Evolutionary conservation across 1,140 invertebrate species (phyloP).

Genomic region (Zaprionus gabonicus): DNA sequence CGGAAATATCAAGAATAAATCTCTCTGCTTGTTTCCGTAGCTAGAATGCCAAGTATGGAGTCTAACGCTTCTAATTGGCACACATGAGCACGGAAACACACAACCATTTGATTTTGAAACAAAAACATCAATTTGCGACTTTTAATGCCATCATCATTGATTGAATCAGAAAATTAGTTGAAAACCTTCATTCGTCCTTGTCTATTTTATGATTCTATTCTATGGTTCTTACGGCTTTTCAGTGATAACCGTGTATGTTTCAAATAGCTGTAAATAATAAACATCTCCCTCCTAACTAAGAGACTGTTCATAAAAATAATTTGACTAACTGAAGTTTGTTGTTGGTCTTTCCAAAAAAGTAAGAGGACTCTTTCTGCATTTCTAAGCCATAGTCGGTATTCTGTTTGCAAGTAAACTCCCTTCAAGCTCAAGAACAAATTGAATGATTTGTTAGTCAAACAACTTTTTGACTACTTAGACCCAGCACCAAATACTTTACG

Average conservation of each 20-base stretch:
- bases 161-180: slow-evolving; percentile 58
- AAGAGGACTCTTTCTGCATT: neutral
- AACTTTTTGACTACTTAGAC: slow-evolving; percentile 39
- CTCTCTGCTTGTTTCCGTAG: slow-evolving; percentile 76
- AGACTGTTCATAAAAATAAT: neutral
- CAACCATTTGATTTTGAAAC: slow-evolving; percentile 57
- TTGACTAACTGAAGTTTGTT: neutral
- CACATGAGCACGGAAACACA: slow-evolving; percentile 36
- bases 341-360: neutral
- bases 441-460: slow-evolving; percentile 64
- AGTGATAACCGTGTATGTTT: neutral
- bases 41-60: slow-evolving; percentile 70
- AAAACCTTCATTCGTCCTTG: slow-evolving; percentile 69
- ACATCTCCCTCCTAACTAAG: neutral
- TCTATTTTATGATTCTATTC: slow-evolving; percentile 22
- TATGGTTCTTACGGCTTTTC: slow-evolving; percentile 25
- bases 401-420: neutral
- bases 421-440: slow-evolving; percentile 33
- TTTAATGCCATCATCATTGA: slow-evolving; percentile 82
- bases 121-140: slow-evolving; percentile 81
- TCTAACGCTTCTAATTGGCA: slow-evolving; percentile 75
- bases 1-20: slow-evolving; percentile 83
- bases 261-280: neutral
- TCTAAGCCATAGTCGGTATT: neutral
- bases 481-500: slow-evolving; percentile 50